Percentiles rank a stretch among this genome's conserved stretches.
phyloP scores from a whole-genome alignment of 1,140 invertebrate species.

The Drosophila gunungcola region DNA sequence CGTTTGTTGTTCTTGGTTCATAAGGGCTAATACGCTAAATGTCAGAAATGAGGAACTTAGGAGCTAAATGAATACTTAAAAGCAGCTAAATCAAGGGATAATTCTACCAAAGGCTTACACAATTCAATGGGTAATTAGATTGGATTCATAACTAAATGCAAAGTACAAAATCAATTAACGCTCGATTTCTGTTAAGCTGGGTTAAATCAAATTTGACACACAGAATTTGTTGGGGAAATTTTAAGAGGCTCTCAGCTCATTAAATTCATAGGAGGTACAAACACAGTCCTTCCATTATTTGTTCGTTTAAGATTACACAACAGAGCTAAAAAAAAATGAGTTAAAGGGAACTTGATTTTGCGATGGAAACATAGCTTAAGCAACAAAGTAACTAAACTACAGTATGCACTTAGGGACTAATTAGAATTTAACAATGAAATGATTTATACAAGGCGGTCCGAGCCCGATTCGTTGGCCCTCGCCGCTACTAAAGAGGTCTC shows the following conservation, averaged over 20 bases:
- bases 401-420: conserved; percentile 56
- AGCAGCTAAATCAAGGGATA: conserved; percentile 29
- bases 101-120: conserved; percentile 15
- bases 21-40: conserved; percentile 48
- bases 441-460: conserved; percentile 68
- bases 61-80: conserved; percentile 70
- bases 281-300: conserved; percentile 12
- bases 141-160: conserved; percentile 36
- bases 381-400: conserved; percentile 76
- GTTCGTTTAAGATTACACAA: conserved; percentile 25
- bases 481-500: conserved; percentile 41
- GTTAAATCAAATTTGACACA: conserved; percentile 45
- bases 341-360: conserved; percentile 3
- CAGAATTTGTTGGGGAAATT: conserved; percentile 12
- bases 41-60: conserved; percentile 53
- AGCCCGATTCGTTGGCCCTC: conserved; percentile 5
- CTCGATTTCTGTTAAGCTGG: conserved; percentile 15
- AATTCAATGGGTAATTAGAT: conserved; percentile 11
- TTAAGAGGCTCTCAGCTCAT: conserved; percentile 41
- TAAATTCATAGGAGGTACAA: conserved; percentile 64
- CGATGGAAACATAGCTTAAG: conserved; percentile 49
- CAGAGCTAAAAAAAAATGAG: background rate
- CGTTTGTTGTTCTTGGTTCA: conserved; percentile 36
- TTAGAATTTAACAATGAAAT: conserved; percentile 75
- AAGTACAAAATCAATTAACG: conserved; percentile 18